Base-by-base conservation (phyloP, 2,113 vertebrate genomes). In the Pangasianodon hypophthalmus region DNA sequence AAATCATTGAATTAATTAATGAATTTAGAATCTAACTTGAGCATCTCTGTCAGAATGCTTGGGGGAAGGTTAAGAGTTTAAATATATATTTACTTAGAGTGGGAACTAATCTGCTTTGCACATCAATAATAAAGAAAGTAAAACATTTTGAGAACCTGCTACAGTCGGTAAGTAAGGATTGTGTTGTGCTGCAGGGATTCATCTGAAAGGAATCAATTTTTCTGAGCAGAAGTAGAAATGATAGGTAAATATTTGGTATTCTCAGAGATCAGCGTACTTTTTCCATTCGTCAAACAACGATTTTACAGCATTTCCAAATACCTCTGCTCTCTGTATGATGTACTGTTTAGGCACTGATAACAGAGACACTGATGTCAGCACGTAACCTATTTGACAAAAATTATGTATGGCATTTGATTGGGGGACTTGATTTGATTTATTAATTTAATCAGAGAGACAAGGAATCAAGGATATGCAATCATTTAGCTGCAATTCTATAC, bases 301-400 rank as follows among this genome's bases (percentile, higher is more conserved):
- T 69, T 83, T 67, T 56, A 84, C 24, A 88, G 62, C 73, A 60
- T 85, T 60, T 71, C 60, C 87, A 69, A 73, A 82, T 75, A 18
- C 44, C 41, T 83, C 37, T 60, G 37, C 60, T 89, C 44, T 32
- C 67, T 73, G 64, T 44, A 46, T 64, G 73, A 82, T 64, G 37
- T 48, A 52, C 64, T 83, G 37, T 81, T 83, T 81, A 89, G 86
- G 88, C 86, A 83, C 60, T 90, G 90, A 93, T 92, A 90, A 91
- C 91, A 92, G 92, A 91, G 87, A 92, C 90, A 60, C 93, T 94
- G 86, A 92, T 91, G 93, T 92, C 92, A 89, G 91, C 93, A 91
- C 91, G 92, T 94, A 95, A 95, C 91, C 94, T 92, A 94, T 94
- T 95, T 95, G 83, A 94, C 92, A 94, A 95, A 95, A 95, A 95